phyloP scores from a whole-genome alignment of 2,888 invertebrate species.

The Apodemia hepburni region DNA sequence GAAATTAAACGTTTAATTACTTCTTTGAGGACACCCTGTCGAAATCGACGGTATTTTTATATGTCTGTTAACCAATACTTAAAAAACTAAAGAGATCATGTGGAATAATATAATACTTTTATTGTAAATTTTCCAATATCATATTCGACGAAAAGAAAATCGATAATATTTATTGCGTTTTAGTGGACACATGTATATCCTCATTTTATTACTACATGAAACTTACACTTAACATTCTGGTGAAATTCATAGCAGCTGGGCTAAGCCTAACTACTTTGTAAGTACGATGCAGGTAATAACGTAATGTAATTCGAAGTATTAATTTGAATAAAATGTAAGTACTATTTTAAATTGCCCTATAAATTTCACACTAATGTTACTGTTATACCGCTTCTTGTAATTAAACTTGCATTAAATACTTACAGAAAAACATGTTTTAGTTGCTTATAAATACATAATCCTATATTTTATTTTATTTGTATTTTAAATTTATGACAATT shows the following conservation, averaged over 20 bases:
- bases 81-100: too few species aligned
- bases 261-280: constrained; percentile 22
- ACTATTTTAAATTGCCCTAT: constrained; percentile 17
- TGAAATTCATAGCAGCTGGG: constrained; percentile 23
- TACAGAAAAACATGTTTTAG: not conserved
- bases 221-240: constrained; percentile 24
- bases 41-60: not conserved
- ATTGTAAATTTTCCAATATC: not conserved
- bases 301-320: constrained; percentile 14
- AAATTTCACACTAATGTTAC: constrained; percentile 11
- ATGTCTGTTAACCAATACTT: not conserved
- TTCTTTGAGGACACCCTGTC: too few species aligned
- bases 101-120: not conserved
- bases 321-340: constrained; percentile 14
- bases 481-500: too few species aligned
- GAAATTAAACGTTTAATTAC: too few species aligned
- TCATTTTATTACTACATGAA: constrained; percentile 19
- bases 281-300: constrained; percentile 26
- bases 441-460: not conserved
- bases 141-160: not conserved
- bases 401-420: not conserved
- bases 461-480: too few species aligned
- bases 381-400: not conserved
- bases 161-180: constrained; percentile 29
- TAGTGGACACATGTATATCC: constrained; percentile 21